Base-by-base conservation (phyloP, 2,113 vertebrate genomes). In the Felis chaus region DNA sequence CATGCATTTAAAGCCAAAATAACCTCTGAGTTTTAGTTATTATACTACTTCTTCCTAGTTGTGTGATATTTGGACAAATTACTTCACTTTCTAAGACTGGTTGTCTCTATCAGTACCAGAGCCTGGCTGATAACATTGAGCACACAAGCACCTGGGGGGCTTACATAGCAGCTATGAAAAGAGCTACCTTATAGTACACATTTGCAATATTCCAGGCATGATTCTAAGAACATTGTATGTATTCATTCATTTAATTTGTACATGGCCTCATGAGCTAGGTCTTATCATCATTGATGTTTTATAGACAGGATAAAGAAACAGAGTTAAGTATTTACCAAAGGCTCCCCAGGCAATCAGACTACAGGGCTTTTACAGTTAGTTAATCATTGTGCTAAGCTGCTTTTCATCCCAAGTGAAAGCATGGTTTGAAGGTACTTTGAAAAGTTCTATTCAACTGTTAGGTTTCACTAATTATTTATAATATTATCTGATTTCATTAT, bases 351-450 rank as follows among this genome's bases (percentile, higher is more conserved):
- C 53, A 89, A 66, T 74, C n/a, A 33, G 14, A 85, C 31, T 57
- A 33, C 19, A n/a, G 6, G 19, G 10, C 23, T 27, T 94, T 2
- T 3, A 4, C 4, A 39, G 57, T 36, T 91, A 39, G 57, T 36
- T 91, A 48, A 71, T 57, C 25, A 57, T 0, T 57, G 53, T 36
- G 33, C 16, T 93, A 5, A 29, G 4, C 27, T 86, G 4, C 5
- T 89, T 80, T 79, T 89, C 31, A 71, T 90, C 69, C 41, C 48
- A 92, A 89, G 79, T 18, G 12, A 83, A 97, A 94, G 29, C 13
- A 48, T 61, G 18, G 7, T 45, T 50, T 57, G 23, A n/a, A 89
- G 15, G 9, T 27, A 53, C 25, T 71, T 45, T 27, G 1, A 29
- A 81, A 87, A 71, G 2, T 41, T 0, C 3, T 81, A 66, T 45